Conservation (phyloP, 2,797 vertebrate species). For the Distichodus sexfasciatus region DNA sequence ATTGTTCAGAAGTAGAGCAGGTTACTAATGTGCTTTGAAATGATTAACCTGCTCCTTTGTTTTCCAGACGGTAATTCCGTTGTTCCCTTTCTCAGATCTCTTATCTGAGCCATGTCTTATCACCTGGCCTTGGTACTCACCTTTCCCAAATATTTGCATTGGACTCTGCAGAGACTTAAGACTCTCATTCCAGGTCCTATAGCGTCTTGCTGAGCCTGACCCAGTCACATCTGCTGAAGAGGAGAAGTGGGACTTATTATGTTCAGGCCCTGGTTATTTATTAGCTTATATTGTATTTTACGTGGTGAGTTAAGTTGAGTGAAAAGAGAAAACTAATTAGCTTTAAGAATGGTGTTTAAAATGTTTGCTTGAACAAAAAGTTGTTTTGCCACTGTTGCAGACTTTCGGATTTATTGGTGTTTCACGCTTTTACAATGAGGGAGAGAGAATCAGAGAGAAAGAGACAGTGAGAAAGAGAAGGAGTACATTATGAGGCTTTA, state of each 20-base stretch:
- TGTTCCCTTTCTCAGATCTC: slow-evolving; percentile 54
- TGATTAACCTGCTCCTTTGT: slow-evolving; percentile 61
- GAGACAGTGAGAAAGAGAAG: neutral
- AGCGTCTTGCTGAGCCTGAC: slow-evolving; percentile 15
- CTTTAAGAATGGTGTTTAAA: slow-evolving; percentile 47
- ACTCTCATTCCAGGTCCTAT: slow-evolving; percentile 32
- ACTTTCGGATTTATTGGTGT: slow-evolving; percentile 37
- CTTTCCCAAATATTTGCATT: slow-evolving; percentile 63
- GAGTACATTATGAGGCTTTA: neutral
- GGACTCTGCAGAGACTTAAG: slow-evolving; percentile 51
- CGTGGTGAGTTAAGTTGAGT: slow-evolving; percentile 35
- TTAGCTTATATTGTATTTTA: slow-evolving; percentile 61
- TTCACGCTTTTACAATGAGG: slow-evolving; percentile 29
- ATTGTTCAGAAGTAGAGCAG: slow-evolving; percentile 41
- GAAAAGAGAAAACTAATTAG: slow-evolving; percentile 47
- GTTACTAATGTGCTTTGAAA: slow-evolving; percentile 48
- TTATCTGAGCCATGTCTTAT: slow-evolving; percentile 55
- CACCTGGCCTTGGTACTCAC: slow-evolving; percentile 58
- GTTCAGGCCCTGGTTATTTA: slow-evolving; percentile 54
- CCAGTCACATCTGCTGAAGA: slow-evolving; percentile 25
- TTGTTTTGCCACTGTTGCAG: slow-evolving; percentile 38
- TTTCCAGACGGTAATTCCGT: slow-evolving; percentile 47
- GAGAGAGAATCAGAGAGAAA: neutral
- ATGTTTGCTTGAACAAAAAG: slow-evolving; percentile 35
- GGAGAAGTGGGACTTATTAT: slow-evolving; percentile 23